Base-by-base conservation (phyloP, 2,888 invertebrate genomes). In the Stenoptilia bipunctidactyla region DNA sequence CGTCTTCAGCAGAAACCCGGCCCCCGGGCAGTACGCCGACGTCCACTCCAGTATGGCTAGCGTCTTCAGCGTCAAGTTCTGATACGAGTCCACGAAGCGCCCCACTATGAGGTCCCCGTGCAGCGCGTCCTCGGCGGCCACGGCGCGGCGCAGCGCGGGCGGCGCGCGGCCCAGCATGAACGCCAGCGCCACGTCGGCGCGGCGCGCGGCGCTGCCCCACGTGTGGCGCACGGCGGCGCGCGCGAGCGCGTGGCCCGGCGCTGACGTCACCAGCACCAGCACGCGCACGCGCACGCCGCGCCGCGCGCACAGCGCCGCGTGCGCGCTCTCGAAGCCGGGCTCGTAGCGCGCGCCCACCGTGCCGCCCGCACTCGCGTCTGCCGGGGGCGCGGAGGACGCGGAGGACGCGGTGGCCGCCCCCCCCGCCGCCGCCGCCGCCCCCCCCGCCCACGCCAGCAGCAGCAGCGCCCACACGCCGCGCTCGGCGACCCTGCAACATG, bases 31-130 rank as follows among this genome's bases (percentile, higher is more conserved):
- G 73, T 91, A 90, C 53, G 87, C 87, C 72, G 90, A 90, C 9
- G 89, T 87, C 93, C 93, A 94, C 71, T 93, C 92, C 42, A 94
- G 77, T 79, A 92, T 89, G 30, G 92, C 91, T 46, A 93, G 87
- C 36, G 92, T 92, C 82, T 94, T 94, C 30, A 93, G 77, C 35
- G 93, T 94, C 37, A 94, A 83, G 82, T 94, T 94, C 47, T 91
- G 89, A 68, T 94, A 93, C 1, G 91, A 89, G 70, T 94, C 94
- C 27, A 91, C 65, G 55, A 90, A 92, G 48, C 66, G 63, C 41
- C 91, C 92, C 42, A 90, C 86, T 49, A 94, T 87, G 33, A 94
- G 75, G 83, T 94, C 94, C 15, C 90, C 89, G 72, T 91, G 92
- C 40, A 92, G 77, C 46, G 85, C 85, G 65, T 90, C 89, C 80